Base-by-base conservation (phyloP, 2,888 invertebrate species). In the Morpho helenor region DNA sequence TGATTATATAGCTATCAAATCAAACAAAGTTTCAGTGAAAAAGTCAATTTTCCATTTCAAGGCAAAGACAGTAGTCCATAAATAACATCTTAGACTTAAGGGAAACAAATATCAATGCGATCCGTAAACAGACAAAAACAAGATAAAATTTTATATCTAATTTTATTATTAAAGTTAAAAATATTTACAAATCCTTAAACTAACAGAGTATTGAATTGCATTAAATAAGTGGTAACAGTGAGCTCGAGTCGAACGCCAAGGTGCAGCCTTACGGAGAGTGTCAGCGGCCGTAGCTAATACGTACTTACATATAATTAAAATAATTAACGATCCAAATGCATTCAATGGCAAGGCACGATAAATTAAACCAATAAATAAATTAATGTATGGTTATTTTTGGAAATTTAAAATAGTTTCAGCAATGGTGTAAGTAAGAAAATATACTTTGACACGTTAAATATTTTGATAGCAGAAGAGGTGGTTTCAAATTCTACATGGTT, bases 141-240 rank as follows among this genome's bases (percentile, higher is more conserved):
- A 10, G 53, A 52, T 57, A 44, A 55, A 53, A 65, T 60, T 60
- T 72, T 73, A 69, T 68, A 72, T 74, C 71, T 71, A 70, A 57
- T 52, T 68, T 67, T 67, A 67, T 69, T 70, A 66, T 67, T 67
- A 71, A 65, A 74, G 69, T 69, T 70, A 74, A 71, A 79, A 80
- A 80, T 89, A 89, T 89, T 84, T 89, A 89, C 89, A 89, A 87
- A 80, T 79, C 65, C 82, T 82, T 71, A 67, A 61, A 70, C 78
- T 85, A 86, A 74, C 69, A 81, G 86, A 89, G 87, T 88, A 87
- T 85, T 85, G 81, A 86, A 84, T 83, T 83, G 81, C 83, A 79
- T 79, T 71, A 76, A 72, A 76, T 64, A 71, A 78, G 75, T 86
- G 87, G 85, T 86, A 85, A 86, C 85, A 81, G 67, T 74, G 78